Conservation (phyloP, 2,113 vertebrate species). For the Laticauda colubrina region DNA sequence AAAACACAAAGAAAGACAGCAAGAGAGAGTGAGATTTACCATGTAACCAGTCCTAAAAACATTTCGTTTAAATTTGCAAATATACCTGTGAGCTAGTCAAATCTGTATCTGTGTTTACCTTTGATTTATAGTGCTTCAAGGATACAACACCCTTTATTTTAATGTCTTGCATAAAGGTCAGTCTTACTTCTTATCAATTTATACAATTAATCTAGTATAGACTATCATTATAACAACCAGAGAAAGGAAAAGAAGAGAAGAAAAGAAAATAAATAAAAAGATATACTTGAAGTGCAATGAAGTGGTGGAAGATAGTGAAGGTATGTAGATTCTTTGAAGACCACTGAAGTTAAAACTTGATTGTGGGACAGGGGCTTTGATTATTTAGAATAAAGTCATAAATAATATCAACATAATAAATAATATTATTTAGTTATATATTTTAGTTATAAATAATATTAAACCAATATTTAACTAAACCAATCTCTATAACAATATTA, state of each 20-base stretch:
- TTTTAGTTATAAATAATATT: background rate
- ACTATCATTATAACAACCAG: background rate
- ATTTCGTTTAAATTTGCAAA: background rate
- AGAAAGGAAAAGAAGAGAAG: no score
- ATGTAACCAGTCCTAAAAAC: background rate
- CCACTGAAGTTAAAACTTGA: background rate
- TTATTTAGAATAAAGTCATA: background rate
- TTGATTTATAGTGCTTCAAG: background rate
- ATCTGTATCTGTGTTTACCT: background rate
- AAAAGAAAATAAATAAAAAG: background rate
- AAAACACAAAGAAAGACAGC: no score
- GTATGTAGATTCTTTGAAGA: background rate
- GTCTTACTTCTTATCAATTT: background rate
- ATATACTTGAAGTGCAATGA: no score
- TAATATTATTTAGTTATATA: no score
- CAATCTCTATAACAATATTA: background rate
- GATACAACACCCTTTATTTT: background rate
- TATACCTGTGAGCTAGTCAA: background rate
- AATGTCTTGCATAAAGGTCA: background rate
- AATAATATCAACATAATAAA: background rate
- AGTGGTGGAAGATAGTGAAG: background rate
- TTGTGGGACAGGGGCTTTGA: background rate
- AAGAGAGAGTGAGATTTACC: no score
- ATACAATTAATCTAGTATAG: background rate
- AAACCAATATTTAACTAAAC: background rate